Percentiles rank a stretch among this genome's conserved stretches.
Evolutionary conservation across 2,888 invertebrate genomes (phyloP).

Genomic region (Tetragnatha montana): DNA sequence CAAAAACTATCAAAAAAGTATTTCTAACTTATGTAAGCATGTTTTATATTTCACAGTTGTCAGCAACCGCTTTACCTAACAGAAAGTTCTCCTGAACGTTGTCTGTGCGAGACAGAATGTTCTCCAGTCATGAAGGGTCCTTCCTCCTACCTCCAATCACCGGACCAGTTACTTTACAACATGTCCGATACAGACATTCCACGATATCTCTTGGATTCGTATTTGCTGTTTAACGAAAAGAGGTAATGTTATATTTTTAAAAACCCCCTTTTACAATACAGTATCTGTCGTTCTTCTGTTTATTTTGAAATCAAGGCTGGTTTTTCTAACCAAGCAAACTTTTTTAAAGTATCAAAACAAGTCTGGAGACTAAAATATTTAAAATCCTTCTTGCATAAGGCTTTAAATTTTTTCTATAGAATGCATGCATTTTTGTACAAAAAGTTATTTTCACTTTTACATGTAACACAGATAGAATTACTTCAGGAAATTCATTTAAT

Average conservation of each 20-base stretch:
- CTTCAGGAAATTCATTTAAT: no score
- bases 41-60: slow-evolving; percentile 1
- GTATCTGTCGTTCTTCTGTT: no score
- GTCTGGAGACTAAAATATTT: no score
- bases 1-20: background rate
- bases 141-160: slow-evolving; percentile 56
- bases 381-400: no score
- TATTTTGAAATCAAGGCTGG: no score
- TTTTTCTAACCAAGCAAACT: no score
- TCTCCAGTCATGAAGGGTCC: background rate
- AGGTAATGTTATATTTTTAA: slow-evolving; percentile 39
- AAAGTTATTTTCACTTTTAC: no score
- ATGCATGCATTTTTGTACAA: no score
- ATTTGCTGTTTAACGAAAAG: slow-evolving; percentile 73
- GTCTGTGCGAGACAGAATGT: slow-evolving; percentile 55
- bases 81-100: background rate
- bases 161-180: slow-evolving; percentile 73
- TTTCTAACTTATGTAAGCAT: background rate
- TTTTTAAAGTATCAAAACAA: no score
- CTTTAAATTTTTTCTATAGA: no score
- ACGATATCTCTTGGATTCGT: slow-evolving; percentile 74
- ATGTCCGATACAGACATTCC: slow-evolving; percentile 73
- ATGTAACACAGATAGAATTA: no score
- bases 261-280: no score
- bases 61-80: background rate